A percentile compares a stretch with the other conserved stretches of the same genome.
Conservation (phyloP, 2,113 vertebrate species). For the Ondatra zibethicus region DNA sequence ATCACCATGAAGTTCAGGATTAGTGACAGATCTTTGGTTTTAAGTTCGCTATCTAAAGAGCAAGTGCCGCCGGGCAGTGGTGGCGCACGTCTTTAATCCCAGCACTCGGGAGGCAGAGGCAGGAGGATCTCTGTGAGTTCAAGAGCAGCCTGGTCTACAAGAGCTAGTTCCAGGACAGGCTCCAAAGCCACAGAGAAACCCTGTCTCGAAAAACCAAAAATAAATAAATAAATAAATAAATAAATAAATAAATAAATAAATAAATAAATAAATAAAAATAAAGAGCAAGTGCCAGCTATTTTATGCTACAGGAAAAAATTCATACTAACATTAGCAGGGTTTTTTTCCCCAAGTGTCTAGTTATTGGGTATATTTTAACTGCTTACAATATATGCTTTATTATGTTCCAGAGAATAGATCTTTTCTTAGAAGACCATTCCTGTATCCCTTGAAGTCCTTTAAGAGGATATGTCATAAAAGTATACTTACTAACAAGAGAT, state of each 20-base stretch:
- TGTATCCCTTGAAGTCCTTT: neutral
- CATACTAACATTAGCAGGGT: neutral
- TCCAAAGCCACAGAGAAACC: no score
- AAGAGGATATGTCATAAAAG: neutral
- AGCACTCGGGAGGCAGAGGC: no score
- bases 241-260: no score
- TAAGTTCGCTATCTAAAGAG: neutral
- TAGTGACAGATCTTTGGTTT: neutral
- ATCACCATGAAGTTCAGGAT: neutral
- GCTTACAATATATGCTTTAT: neutral
- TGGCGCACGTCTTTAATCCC: no score
- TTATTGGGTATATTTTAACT: neutral
- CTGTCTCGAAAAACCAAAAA: no score
- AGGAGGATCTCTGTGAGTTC: no score
- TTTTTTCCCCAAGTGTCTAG: neutral
- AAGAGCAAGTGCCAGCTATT: neutral
- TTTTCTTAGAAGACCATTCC: neutral
- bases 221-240: no score
- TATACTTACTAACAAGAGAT: neutral
- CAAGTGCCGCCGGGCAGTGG: no score
- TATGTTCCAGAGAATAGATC: neutral
- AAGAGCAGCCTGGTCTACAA: no score
- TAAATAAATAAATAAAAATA: no score
- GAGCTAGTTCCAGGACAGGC: no score
- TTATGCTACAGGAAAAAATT: neutral